phyloP scores from a whole-genome alignment of 2,888 invertebrate genomes.

The Colletes collaris region DNA sequence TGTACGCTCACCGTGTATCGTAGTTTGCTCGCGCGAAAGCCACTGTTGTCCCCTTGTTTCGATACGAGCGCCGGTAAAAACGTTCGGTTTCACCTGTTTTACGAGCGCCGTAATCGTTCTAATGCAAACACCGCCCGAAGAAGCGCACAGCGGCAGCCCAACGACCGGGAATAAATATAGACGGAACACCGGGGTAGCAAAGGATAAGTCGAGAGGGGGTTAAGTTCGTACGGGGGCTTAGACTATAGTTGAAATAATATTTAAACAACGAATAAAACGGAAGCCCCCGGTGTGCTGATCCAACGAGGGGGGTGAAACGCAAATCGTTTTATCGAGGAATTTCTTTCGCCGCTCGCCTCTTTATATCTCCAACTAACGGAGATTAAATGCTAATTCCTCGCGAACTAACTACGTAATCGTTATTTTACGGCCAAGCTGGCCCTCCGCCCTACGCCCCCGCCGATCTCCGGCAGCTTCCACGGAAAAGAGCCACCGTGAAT shows the following conservation, averaged over 20 bases:
- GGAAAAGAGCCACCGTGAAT: neutral
- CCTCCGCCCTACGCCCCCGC: too few species aligned
- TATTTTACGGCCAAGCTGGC: neutral
- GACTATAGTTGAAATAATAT: slow-evolving; percentile 66
- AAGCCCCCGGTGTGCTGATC: slow-evolving; percentile 13
- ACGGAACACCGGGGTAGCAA: slow-evolving; percentile 20
- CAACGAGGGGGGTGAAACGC: slow-evolving; percentile 53
- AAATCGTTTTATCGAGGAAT: slow-evolving; percentile 67
- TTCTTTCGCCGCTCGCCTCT: slow-evolving; percentile 16
- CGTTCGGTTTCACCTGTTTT: slow-evolving; percentile 35
- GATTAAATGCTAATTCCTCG: slow-evolving; percentile 36
- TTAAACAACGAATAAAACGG: slow-evolving; percentile 64
- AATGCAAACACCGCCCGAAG: slow-evolving; percentile 23
- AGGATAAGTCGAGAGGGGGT: too few species aligned
- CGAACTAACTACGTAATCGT: slow-evolving; percentile 17
- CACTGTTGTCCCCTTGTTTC: slow-evolving; percentile 22
- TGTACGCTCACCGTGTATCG: too few species aligned
- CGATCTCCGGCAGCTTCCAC: neutral
- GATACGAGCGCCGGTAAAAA: slow-evolving; percentile 10
- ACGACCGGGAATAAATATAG: slow-evolving; percentile 38
- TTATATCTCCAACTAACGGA: slow-evolving; percentile 5
- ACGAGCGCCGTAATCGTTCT: slow-evolving; percentile 38
- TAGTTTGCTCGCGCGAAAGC: too few species aligned
- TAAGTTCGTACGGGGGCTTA: neutral
- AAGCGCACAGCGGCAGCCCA: neutral